Conservation (phyloP, 2,888 invertebrate species). For the Phortica okadai region DNA sequence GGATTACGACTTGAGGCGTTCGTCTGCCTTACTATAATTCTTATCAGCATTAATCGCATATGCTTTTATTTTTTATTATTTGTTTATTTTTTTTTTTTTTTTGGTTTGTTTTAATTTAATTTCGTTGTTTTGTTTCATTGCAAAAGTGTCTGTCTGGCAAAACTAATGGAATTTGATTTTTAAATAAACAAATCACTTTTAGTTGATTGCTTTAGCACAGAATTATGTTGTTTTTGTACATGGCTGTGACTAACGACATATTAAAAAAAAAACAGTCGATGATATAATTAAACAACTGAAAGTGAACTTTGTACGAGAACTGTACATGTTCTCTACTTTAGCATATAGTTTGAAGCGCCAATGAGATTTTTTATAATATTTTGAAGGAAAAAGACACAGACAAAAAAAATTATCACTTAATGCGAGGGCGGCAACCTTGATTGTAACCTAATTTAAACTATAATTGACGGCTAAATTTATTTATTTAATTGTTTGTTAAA, state of each 20-base stretch:
- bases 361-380: too few species aligned
- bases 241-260: slow-evolving; percentile 60
- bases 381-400: too few species aligned
- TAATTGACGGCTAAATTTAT: too few species aligned
- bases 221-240: slow-evolving; percentile 36
- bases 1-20: slow-evolving; percentile 14
- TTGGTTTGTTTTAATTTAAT: not conserved
- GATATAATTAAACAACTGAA: slow-evolving; percentile 31
- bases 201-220: slow-evolving; percentile 11
- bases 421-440: too few species aligned
- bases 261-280: slow-evolving; percentile 55
- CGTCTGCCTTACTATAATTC: not conserved
- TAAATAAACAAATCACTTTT: not conserved
- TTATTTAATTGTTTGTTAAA: too few species aligned
- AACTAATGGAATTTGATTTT: not conserved
- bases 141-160: slow-evolving; percentile 10
- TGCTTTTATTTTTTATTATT: not conserved
- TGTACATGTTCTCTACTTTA: not conserved
- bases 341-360: too few species aligned
- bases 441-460: too few species aligned
- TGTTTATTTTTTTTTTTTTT: not conserved
- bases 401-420: too few species aligned
- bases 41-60: slow-evolving; percentile 21
- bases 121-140: not conserved
- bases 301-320: slow-evolving; percentile 37